Evolutionary conservation across 2,797 vertebrate genomes (phyloP), one percentile per base, ranked within the genome.

Genomic region (Catharus ustulatus): DNA sequence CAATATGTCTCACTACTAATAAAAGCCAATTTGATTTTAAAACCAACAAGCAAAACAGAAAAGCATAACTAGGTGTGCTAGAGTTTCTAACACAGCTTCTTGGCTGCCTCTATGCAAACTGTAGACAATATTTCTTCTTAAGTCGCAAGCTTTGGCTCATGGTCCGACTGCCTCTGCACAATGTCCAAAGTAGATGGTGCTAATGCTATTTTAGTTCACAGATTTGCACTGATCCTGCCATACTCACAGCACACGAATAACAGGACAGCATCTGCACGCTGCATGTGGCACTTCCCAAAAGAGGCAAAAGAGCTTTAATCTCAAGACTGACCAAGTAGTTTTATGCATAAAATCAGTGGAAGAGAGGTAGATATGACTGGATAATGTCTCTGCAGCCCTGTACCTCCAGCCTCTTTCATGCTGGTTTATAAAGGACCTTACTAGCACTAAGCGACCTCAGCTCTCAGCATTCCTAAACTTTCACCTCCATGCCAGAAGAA

Each of bases 171-270:
- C 48, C 57, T 71, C 22, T 14, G 30, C 40, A 51, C 80, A 43
- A 2, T 3, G 49, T 52, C 73, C 8, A 1, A 51, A 55, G 68
- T 13, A 43, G 68, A 32, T 11, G 24, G 34, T 38, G 30, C 16
- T 49, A 46, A 61, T 19, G 57, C 36, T 86, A 4, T 63, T 92
- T 67, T 29, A 78, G 34, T 29, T 24, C 32, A 3, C 36, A 45
- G 15, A 6, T 59, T 71, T 61, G 61, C 66, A 8, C 7, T 23
- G 19, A 34, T 40, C 34, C 22, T 71, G 73, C 48, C 8, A 0
- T 11, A 6, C 10, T 55, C 2, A 0, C 45, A 66, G 48, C 77
- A 10, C 9, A 12, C 0, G 3, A 26, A 16, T 30, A 6, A 38
- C n/a, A 40, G 4, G 5, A 40, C 27, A 51, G 9, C 13, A 45